These are phyloP conservation scores for Ellobius talpinus DNA, from an alignment of 2,113 vertebrate genomes.

Conservation along the genomic window DNA sequence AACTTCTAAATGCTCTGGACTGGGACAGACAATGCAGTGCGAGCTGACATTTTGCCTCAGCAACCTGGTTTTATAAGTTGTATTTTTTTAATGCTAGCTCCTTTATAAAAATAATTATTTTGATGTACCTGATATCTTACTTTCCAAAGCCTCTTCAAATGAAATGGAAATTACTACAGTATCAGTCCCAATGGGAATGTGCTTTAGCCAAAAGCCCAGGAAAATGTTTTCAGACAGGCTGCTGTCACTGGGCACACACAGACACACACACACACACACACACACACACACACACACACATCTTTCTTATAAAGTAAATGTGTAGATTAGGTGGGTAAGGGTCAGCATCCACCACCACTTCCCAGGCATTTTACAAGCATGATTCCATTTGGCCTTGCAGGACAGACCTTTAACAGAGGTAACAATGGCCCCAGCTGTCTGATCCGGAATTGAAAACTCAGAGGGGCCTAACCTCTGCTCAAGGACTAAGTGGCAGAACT, in stretches of 20 bases:
- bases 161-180: background rate
- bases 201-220: slow-evolving; percentile 5
- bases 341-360: background rate
- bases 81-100: background rate
- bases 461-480: background rate
- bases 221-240: background rate
- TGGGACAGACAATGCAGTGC: slow-evolving; percentile 14
- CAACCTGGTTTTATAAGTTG: slow-evolving; percentile 35
- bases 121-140: background rate
- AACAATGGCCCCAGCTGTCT: background rate
- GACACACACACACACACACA: too few relatives aligned
- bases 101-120: slow-evolving; percentile 52
- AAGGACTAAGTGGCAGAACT: background rate
- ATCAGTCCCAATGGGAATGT: background rate
- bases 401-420: background rate
- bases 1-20: slow-evolving; percentile 18
- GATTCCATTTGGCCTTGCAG: background rate
- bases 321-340: background rate
- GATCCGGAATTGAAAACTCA: background rate
- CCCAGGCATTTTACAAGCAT: background rate
- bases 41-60: background rate
- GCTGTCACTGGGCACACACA: too few relatives aligned
- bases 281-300: too few relatives aligned
- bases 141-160: slow-evolving; percentile 20
- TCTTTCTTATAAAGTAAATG: background rate